Percentiles rank a stretch among this genome's conserved stretches.
Evolutionary conservation across 2,797 vertebrate species (phyloP).

Genomic region (Etheostoma perlongum): DNA sequence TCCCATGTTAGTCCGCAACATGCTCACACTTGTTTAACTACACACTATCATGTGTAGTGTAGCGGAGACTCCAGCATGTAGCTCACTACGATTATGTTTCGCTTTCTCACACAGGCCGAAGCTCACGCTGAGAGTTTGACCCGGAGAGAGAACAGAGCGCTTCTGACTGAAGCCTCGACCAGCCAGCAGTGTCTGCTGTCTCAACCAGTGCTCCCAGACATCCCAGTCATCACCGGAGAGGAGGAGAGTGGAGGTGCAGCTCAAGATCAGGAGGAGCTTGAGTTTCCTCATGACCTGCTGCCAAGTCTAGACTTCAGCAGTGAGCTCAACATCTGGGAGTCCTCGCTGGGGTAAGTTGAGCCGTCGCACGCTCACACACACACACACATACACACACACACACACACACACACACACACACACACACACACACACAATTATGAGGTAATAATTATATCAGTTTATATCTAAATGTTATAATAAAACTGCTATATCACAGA

Average conservation of each 20-base stretch:
- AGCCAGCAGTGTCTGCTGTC: slow-evolving; percentile 62
- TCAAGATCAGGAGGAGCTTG: slow-evolving; percentile 75
- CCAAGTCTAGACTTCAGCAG: slow-evolving; percentile 87
- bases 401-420: neutral
- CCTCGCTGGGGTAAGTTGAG: slow-evolving; percentile 80
- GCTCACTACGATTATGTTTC: slow-evolving; percentile 13
- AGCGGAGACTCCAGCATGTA: slow-evolving; percentile 5
- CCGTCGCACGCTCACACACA: neutral
- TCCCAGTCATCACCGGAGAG: slow-evolving; percentile 70
- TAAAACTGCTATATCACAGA: neutral
- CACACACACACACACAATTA: neutral
- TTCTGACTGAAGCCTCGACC: slow-evolving; percentile 49
- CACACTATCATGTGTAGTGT: slow-evolving; percentile 15
- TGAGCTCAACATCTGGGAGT: slow-evolving; percentile 86
- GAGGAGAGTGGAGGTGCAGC: slow-evolving; percentile 60
- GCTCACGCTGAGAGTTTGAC: slow-evolving; percentile 59
- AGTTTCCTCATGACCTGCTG: slow-evolving; percentile 88
- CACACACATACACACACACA: slow-evolving; percentile 3
- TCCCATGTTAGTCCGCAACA: slow-evolving; percentile 35
- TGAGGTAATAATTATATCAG: neutral
- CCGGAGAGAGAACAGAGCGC: slow-evolving; percentile 49
- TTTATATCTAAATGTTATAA: neutral
- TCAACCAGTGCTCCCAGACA: slow-evolving; percentile 65
- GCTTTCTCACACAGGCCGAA: slow-evolving; percentile 70
- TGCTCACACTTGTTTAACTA: slow-evolving; percentile 38